Evolutionary conservation across 2,888 invertebrate genomes (phyloP).

Genomic region (Drosophila phalerata): DNA sequence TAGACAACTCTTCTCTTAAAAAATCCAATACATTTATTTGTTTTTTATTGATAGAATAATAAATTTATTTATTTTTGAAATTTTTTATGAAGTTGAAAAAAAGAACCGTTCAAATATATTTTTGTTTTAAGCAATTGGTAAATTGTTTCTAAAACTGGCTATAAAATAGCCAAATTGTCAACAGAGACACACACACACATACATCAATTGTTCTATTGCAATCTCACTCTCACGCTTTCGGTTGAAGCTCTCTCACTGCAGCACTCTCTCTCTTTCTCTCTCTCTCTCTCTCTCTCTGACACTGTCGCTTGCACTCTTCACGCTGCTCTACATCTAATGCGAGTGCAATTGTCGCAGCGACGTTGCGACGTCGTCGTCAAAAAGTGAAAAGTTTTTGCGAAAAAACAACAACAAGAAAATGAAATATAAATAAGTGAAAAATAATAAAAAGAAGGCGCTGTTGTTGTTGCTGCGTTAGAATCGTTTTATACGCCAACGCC

Average conservation of each 20-base stretch:
- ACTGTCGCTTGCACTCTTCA: conserved; percentile 19
- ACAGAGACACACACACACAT: no score
- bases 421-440: conserved; percentile 8
- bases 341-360: conserved; percentile 63
- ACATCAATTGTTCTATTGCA: no score
- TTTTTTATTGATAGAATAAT: no score
- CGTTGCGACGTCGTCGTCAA: conserved; percentile 43
- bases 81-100: no score
- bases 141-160: no score
- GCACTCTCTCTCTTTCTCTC: conserved; percentile 17
- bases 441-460: conserved; percentile 21
- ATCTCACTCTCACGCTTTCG: conserved; percentile 11
- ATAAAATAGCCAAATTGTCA: no score
- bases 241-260: not conserved
- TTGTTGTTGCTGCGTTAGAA: conserved; percentile 53
- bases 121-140: no score
- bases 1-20: no score
- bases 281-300: conserved; percentile 16
- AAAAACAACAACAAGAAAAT: conserved; percentile 36
- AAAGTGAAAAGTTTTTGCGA: conserved; percentile 72
- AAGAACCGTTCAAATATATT: no score
- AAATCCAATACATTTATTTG: no score
- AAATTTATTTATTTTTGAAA: no score
- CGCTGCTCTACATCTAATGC: conserved; percentile 64
- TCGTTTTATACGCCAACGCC: conserved; percentile 50